Evolutionary conservation across 1,140 invertebrate species (phyloP), one percentile per base, ranked within the genome.

Genomic region (Probaryconus sp.): DNA sequence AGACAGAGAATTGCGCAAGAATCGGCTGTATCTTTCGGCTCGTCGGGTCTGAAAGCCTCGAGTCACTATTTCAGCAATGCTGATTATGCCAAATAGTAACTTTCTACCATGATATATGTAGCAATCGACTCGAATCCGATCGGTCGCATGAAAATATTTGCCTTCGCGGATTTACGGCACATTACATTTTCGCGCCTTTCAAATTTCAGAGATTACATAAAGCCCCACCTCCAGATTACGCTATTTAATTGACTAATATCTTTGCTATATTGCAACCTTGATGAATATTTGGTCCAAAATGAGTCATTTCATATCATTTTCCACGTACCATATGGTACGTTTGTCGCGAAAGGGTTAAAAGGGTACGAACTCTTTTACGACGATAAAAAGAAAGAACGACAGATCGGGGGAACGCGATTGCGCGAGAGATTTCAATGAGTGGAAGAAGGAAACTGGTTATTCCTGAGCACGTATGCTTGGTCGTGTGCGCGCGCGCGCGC

Each of bases 361-460:
- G 20, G 20, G 21, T 26, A 17, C 7, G 5, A 16, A 17, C 10
- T 7, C n/a, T n/a, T 5, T 17, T 48, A 55, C 11, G 16, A 31
- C 18, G n/a, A n/a, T 13, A 31, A 20, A 10, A 17, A 9, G 9
- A 38, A 7, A 47, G 37, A 26, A 14, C 6, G 45, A 50, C 17
- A 35, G 48, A 28, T 28, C 28, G 28, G 42, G 31, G 17, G 10
- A 28, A 43, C 28, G 55, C 31, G 28, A 55, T 50, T 53, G 50
- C 56, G 26, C 48, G 45, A 33, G 72, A 53, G 70, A 81, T 69
- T 81, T 79, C 60, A 79, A 79, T 67, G 79, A 78, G 67, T 75
- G 72, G 67, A 75, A 75, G 53, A 63, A 67, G 56, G 65, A 80
- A 80, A 81, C 75, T 78, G 78, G 78, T 78, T 76, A 72, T 68